Evolutionary conservation across 2,113 vertebrate species (phyloP).

Genomic region (Ginglymostoma cirratum): DNA sequence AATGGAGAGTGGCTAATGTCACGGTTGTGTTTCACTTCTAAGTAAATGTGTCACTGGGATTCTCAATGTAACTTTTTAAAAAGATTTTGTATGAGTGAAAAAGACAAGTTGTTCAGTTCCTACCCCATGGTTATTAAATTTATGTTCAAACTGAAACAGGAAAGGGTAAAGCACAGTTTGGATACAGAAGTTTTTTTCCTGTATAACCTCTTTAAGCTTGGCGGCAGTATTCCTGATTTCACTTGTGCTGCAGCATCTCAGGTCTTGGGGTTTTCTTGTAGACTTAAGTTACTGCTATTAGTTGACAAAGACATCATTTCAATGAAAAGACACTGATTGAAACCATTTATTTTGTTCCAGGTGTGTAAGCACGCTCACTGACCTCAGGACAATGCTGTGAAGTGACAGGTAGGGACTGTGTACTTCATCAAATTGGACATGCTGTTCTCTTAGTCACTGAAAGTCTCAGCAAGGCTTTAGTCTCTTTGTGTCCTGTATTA

Average conservation of each 20-base stretch:
- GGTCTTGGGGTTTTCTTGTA: background rate
- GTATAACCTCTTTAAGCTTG: background rate
- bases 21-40: background rate
- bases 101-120: background rate
- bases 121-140: background rate
- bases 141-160: background rate
- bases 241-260: background rate
- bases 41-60: background rate
- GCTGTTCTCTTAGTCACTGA: background rate
- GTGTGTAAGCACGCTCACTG: background rate
- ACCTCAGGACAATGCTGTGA: background rate
- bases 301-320: background rate
- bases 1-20: too few species aligned
- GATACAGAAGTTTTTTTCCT: background rate
- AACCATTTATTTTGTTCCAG: background rate
- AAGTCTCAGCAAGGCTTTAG: background rate
- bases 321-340: background rate
- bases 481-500: background rate
- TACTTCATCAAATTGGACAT: background rate
- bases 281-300: background rate
- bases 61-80: background rate
- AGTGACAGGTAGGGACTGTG: background rate
- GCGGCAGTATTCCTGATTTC: background rate
- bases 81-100: background rate
- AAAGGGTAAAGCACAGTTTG: background rate